phyloP scores from a whole-genome alignment of 2,113 vertebrate genomes.

The Xiphophorus maculatus region DNA sequence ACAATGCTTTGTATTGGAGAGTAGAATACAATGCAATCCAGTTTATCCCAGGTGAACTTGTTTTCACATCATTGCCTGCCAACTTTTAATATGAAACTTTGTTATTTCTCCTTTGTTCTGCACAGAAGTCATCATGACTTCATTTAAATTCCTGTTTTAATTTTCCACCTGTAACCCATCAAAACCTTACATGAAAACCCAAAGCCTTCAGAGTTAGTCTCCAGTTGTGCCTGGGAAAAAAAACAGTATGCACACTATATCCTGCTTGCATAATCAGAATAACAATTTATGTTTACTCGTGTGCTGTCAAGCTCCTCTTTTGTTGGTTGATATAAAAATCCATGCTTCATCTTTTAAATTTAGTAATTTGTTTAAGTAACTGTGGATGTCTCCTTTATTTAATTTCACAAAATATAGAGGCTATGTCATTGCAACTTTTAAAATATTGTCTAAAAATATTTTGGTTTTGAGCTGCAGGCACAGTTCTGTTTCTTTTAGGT shows the following conservation, averaged over 20 bases:
- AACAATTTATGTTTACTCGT: neutral
- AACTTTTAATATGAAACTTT: neutral
- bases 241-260: conserved; percentile 3
- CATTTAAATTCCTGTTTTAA: conserved; percentile 32
- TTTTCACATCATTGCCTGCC: neutral
- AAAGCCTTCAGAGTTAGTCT: conserved; percentile 43
- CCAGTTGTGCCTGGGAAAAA: conserved; percentile 38
- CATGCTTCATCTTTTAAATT: neutral
- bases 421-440: neutral
- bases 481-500: neutral
- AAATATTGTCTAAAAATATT: neutral
- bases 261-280: conserved; percentile 30
- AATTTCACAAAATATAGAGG: neutral
- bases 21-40: conserved; percentile 6
- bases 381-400: neutral
- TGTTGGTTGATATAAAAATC: neutral
- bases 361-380: too few relatives aligned
- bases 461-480: neutral
- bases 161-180: conserved; percentile 46
- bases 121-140: conserved; percentile 4
- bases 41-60: conserved; percentile 2
- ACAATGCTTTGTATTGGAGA: neutral
- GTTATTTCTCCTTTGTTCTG: neutral
- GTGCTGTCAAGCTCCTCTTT: neutral
- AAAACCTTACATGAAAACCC: conserved; percentile 4